Base-by-base conservation (phyloP, 2,113 vertebrate genomes). In the Dunckerocampus dactyliophorus region DNA sequence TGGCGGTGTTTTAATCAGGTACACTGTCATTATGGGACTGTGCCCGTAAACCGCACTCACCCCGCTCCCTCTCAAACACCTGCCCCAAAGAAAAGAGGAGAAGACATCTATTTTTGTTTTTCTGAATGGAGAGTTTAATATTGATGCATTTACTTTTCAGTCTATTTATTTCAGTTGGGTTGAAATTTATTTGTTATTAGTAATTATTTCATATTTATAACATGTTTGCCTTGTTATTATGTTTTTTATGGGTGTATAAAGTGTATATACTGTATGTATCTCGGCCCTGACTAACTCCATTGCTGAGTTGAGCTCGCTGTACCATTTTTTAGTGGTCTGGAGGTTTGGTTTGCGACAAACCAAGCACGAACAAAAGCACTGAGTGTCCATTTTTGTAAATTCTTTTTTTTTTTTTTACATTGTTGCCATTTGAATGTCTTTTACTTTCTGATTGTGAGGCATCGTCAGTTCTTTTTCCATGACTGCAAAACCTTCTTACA, bases 1-100 rank as follows among this genome's bases (percentile, higher is more conserved):
- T 87, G 79, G 81, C 84, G 87, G 84, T 89, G 82, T 88, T 87
- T 80, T 75, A 89, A 89, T 90, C 89, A 91, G 91, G 91, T 91
- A 91, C 91, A 89, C 89, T 90, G 85, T 89, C 87, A 75, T 73
- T 75, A 49, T 59, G 72, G 84, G 81, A 66, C 82, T 71, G 68
- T 59, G 51, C 69, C 65, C 66, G 31, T 34, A 8, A 34, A 7
- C 31, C 31, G 31, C 31, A 34, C 31, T 34, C 31, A 64, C 68
- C 67, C 67, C 19, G 15, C 60, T 37, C 49, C 61, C 43, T 56
- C 63, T 47, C 46, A 63, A 68, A 75, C 62, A 59, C 70, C 79
- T 74, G 64, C 80, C 83, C 87, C 76, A 88, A 85, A 89, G 85
- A 88, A 71, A 74, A 88, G 83, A 89, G 85, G 86, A 69, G 71